A percentile compares a stretch with the other conserved stretches of the same genome.
Conservation (phyloP, 2,888 invertebrate species). For the Microdon myrmicae region DNA sequence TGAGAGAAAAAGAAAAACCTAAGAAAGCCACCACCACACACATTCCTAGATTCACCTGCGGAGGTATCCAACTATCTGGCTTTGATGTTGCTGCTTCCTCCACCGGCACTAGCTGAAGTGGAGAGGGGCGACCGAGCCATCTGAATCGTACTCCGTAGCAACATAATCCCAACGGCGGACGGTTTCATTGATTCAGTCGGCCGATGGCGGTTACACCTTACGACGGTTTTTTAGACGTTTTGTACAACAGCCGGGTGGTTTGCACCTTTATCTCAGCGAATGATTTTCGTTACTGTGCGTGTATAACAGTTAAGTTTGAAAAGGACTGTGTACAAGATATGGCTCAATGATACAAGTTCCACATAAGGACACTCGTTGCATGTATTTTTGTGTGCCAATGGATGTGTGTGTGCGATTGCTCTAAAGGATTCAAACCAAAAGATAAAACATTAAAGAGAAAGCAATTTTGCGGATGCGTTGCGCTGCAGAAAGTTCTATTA, state of each 20-base stretch:
- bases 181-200: conserved; percentile 49
- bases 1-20: conserved; percentile 14
- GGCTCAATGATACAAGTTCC: conserved; percentile 44
- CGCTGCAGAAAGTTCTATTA: conserved; percentile 39
- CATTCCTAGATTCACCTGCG: conserved; percentile 34
- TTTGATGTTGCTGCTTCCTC: conserved; percentile 31
- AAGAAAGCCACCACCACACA: conserved; percentile 19
- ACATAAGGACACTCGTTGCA: conserved; percentile 36
- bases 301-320: conserved; percentile 22
- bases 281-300: conserved; percentile 8
- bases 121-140: conserved; percentile 36
- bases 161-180: conserved; percentile 39
- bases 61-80: conserved; percentile 17
- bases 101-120: conserved; percentile 14
- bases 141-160: conserved; percentile 17
- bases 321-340: conserved; percentile 40
- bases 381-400: conserved; percentile 15
- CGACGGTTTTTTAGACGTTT: conserved; percentile 41
- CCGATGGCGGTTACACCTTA: conserved; percentile 41
- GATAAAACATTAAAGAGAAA: conserved; percentile 11
- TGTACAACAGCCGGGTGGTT: conserved; percentile 24
- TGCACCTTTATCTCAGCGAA: conserved; percentile 19
- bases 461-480: conserved; percentile 45
- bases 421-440: conserved; percentile 11
- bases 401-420: conserved; percentile 12